Percentiles rank a stretch among this genome's conserved stretches.
phyloP scores from a whole-genome alignment of 2,797 vertebrate species.

The Chelon labrosus region DNA sequence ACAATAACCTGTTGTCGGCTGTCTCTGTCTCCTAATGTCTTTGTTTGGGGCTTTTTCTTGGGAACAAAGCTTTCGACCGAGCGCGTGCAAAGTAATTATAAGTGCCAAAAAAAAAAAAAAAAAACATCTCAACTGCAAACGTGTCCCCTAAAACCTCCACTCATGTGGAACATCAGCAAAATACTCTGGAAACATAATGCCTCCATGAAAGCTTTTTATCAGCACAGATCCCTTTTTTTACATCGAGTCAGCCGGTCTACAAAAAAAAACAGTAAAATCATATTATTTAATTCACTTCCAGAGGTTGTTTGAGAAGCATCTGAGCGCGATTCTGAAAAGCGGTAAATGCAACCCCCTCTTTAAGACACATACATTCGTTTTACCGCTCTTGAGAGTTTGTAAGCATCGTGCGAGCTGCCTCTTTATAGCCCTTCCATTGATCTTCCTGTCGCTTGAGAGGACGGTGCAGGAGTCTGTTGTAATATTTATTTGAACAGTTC shows the following conservation, averaged over 20 bases:
- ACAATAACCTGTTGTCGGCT: conserved; percentile 33
- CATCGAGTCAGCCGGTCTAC: not conserved
- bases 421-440: not conserved
- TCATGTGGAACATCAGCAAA: conserved; percentile 5
- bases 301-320: not conserved
- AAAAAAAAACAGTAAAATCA: not conserved
- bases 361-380: not conserved
- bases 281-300: not conserved
- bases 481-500: conserved; percentile 16
- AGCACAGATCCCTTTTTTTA: not conserved
- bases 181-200: conserved; percentile 4
- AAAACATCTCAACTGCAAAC: conserved; percentile 33
- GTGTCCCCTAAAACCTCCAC: conserved; percentile 8
- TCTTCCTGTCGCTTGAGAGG: not conserved
- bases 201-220: conserved; percentile 8
- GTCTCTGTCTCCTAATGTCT: conserved; percentile 18
- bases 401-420: not conserved
- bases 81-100: conserved; percentile 47
- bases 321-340: not conserved
- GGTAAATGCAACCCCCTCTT: not conserved
- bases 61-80: conserved; percentile 52
- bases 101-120: not conserved
- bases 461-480: conserved; percentile 1
- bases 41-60: conserved; percentile 30
- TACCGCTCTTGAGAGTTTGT: too few relatives aligned